Evolutionary conservation across 1,140 invertebrate genomes (phyloP).

Genomic region (Drosophila prosaltans): DNA sequence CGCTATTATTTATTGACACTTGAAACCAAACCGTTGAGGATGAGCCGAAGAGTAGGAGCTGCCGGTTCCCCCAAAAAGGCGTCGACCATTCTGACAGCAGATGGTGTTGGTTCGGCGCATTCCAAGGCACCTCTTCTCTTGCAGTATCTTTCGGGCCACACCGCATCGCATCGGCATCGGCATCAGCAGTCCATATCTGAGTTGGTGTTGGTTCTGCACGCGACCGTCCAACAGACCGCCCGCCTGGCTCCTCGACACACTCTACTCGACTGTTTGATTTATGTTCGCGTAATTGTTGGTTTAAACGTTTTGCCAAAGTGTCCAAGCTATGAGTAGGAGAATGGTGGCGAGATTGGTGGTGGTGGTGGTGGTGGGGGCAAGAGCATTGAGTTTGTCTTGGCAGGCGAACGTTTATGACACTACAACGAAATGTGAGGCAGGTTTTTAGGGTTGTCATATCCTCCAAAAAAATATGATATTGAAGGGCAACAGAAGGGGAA

Average conservation of each 20-base stretch:
- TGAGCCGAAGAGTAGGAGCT: constrained; percentile 20
- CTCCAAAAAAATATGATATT: neutral
- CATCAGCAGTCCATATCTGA: constrained; percentile 24
- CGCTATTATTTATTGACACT: constrained; percentile 83
- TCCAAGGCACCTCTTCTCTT: constrained; percentile 39
- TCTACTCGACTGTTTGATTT: constrained; percentile 82
- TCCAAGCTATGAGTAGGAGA: constrained; percentile 24
- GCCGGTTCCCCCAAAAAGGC: constrained; percentile 43
- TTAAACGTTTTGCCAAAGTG: constrained; percentile 80
- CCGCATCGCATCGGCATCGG: constrained; percentile 1
- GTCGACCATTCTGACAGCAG: constrained; percentile 71
- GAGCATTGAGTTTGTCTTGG: neutral
- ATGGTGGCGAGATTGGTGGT: too few relatives aligned
- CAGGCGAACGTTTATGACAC: constrained; percentile 66
- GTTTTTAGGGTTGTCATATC: constrained; percentile 51
- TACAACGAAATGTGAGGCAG: constrained; percentile 60
- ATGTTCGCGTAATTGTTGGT: constrained; percentile 83
- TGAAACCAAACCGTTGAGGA: constrained; percentile 76
- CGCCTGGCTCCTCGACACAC: constrained; percentile 55
- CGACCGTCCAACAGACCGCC: constrained; percentile 50
- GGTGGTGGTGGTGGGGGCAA: neutral
- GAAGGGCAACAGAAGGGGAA: too few relatives aligned
- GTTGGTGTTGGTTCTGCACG: constrained; percentile 42
- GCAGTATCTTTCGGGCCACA: neutral
- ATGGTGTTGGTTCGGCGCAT: constrained; percentile 60